Percentiles rank a stretch among this genome's conserved stretches.
Conservation (phyloP, 2,797 vertebrate genomes). For the Pseudochirops corinnae region DNA sequence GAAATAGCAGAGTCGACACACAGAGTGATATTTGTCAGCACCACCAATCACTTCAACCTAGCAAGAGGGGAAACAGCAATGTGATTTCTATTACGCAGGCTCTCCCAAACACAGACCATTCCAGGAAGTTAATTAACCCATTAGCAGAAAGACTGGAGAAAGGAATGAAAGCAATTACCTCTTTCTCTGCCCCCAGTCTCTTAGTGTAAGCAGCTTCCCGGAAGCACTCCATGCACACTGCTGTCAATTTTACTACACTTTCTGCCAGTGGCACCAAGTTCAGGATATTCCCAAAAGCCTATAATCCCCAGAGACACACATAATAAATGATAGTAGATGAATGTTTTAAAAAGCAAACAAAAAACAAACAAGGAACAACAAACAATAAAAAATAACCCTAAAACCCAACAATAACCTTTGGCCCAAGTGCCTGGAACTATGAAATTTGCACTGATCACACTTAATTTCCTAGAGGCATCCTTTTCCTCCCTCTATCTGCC, state of each 20-base stretch:
- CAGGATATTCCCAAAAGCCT: conserved; percentile 96
- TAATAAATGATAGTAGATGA: not conserved
- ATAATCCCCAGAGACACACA: not conserved
- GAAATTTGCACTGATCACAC: not conserved
- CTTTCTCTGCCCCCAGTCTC: conserved; percentile 92
- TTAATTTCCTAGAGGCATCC: too few relatives aligned
- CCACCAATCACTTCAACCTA: conserved; percentile 98
- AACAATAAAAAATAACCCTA: not conserved
- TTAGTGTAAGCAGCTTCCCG: conserved; percentile 97
- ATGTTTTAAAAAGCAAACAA: not conserved
- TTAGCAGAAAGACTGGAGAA: fast-evolving
- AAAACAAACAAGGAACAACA: too few relatives aligned
- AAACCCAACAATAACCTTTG: not conserved
- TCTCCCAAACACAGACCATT: not conserved
- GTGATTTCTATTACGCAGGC: not conserved
- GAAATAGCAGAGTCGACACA: conserved; percentile 93
- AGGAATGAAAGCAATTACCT: conserved; percentile 86
- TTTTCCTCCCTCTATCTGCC: not conserved
- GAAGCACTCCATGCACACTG: conserved; percentile 98
- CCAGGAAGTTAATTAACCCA: not conserved
- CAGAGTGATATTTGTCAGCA: conserved; percentile 95
- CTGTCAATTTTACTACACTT: conserved; percentile 96
- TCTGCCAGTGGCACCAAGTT: conserved; percentile 95
- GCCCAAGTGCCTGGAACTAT: not conserved
- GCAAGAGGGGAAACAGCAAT: not conserved